Evolutionary conservation across 2,888 invertebrate species (phyloP), one percentile per base, ranked within the genome.

Genomic region (Catocala sponsa): DNA sequence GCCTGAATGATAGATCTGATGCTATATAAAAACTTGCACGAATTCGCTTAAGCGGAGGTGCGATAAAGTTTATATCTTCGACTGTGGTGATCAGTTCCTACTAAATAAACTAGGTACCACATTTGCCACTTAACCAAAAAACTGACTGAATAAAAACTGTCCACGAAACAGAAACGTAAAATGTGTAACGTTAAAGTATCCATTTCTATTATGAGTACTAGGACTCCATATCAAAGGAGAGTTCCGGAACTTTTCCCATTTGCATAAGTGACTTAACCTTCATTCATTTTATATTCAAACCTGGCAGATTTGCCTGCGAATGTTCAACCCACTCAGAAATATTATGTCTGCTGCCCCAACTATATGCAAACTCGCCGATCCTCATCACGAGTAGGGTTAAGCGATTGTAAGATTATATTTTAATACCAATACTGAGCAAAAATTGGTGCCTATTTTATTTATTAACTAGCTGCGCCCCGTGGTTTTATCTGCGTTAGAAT

Each of bases 211-310:
- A 65, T 63, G 68, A 66, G 55, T 60, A 76, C 73, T 59, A 65
- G 56, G 70, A 52, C 60, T 76, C 42, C 71, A 72, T 77, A 83
- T 76, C 74, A 82, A 76, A 82, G 74, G 59, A 51, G 70, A 72
- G 74, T 73, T 74, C 66, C 58, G 66, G 59, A 84, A 85, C 75
- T 85, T 85, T 83, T 75, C 79, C 79, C 81, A 88, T 88, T 85
- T 85, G 77, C 86, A 84, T 88, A 86, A 87, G 84, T 85, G 82
- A 83, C 80, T 83, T 84, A 84, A 84, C 84, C 83, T 85, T 82
- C 79, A 75, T 83, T 82, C 79, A 80, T 82, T 85, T 85, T 82
- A 84, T 83, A 84, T 85, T 86, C 84, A 81, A 83, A 82, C 83
- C 79, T 74, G 78, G 78, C 78, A 79, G 78, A 76, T 81, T 80